These are phyloP conservation scores for Erebia palarica DNA, from an alignment of 2,888 invertebrate species.

Conservation along the genomic window DNA sequence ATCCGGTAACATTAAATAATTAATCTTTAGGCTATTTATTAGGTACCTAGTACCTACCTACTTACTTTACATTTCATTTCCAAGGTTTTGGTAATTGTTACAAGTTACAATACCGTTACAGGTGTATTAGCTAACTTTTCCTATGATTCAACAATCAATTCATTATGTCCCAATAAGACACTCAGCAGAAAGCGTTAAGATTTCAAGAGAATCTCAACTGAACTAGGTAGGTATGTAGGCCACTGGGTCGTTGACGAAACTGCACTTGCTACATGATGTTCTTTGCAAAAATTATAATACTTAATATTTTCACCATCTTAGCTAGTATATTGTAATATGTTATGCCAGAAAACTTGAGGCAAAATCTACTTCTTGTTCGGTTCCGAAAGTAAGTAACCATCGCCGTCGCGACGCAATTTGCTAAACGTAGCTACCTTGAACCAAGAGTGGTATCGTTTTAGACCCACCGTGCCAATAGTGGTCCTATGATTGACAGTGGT, in stretches of 20 bases:
- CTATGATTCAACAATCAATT: slow-evolving; percentile 38
- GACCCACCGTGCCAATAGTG: too few species aligned
- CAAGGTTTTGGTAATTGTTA: slow-evolving; percentile 14
- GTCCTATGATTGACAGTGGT: too few species aligned
- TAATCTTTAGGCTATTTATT: background rate
- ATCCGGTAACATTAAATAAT: background rate
- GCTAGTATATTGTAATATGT: too few species aligned
- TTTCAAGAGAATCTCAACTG: slow-evolving; percentile 37
- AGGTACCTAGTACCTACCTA: too few species aligned
- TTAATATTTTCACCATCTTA: background rate
- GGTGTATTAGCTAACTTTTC: slow-evolving; percentile 34
- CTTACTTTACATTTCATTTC: background rate
- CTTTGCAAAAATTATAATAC: slow-evolving; percentile 16
- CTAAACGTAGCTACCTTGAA: too few species aligned
- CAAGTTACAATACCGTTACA: slow-evolving; percentile 24
- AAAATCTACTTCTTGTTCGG: too few species aligned
- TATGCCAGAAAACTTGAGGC: background rate
- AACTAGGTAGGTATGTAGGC: slow-evolving; percentile 16
- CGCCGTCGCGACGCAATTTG: too few species aligned
- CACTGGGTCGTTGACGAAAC: slow-evolving; percentile 37
- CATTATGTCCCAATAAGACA: slow-evolving; percentile 37
- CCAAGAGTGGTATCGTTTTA: too few species aligned
- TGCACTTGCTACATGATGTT: slow-evolving; percentile 21
- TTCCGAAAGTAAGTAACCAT: too few species aligned
- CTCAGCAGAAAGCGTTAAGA: slow-evolving; percentile 36